These are phyloP conservation scores for Catocala sponsa DNA, from an alignment of 2,888 invertebrate genomes.

Conservation along the genomic window DNA sequence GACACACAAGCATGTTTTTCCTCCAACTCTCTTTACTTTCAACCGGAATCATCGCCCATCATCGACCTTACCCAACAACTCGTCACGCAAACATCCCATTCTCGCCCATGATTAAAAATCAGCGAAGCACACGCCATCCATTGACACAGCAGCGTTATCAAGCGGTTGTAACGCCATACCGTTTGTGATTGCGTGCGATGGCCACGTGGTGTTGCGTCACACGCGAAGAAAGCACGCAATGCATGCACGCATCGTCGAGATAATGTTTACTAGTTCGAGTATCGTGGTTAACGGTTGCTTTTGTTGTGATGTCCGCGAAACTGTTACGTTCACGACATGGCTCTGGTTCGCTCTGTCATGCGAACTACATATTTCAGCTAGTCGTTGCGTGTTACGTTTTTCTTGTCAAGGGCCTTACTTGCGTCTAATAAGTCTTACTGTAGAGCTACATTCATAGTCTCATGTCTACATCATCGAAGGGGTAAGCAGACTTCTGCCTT, in stretches of 20 bases:
- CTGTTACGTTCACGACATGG: constrained; percentile 2
- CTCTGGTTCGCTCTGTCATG: not conserved
- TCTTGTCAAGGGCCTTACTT: no score
- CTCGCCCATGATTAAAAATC: constrained; percentile 75
- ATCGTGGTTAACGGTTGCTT: constrained; percentile 16
- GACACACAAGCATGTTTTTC: no score
- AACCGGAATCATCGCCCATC: constrained; percentile 41
- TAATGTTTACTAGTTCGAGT: constrained; percentile 22
- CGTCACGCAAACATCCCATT: constrained; percentile 76
- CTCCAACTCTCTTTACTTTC: constrained; percentile 29
- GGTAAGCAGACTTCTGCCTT: no score
- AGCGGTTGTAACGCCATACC: constrained; percentile 53
- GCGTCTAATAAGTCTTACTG: no score
- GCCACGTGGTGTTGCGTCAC: constrained; percentile 74
- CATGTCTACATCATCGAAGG: no score
- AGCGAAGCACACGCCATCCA: constrained; percentile 81
- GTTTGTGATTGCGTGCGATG: constrained; percentile 70
- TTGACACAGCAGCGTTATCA: constrained; percentile 76
- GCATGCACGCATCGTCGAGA: constrained; percentile 62
- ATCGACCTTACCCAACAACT: constrained; percentile 61
- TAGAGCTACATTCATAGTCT: no score
- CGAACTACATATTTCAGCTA: no score
- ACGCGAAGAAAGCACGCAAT: constrained; percentile 74
- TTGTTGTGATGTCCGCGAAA: constrained; percentile 15
- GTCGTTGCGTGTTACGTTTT: no score